These are phyloP conservation scores for Turdus rufiventris DNA, from an alignment of 2,113 vertebrate genomes.

Conservation along the genomic window DNA sequence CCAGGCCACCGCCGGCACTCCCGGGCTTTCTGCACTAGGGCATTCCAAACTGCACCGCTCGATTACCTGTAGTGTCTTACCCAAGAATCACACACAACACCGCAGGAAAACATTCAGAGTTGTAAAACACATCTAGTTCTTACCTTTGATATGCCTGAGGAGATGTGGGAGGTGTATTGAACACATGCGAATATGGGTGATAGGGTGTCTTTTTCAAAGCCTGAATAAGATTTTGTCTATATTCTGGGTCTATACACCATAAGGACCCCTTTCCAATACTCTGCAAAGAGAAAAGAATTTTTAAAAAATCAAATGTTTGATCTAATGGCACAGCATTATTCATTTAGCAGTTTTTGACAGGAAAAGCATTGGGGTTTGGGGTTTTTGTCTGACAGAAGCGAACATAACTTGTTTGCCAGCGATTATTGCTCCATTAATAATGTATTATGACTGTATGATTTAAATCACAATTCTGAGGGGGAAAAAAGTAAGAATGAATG, in stretches of 20 bases:
- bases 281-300: constrained; percentile 77
- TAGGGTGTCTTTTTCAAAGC: constrained; percentile 99
- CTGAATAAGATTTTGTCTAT: constrained; percentile 99
- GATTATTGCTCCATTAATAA: background rate
- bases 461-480: background rate
- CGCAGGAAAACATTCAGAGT: constrained; percentile 1
- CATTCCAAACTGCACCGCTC: background rate
- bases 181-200: constrained; percentile 90
- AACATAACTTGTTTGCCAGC: background rate
- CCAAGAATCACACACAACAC: background rate
- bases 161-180: constrained; percentile 87
- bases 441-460: background rate
- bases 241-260: constrained; percentile 99
- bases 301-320: constrained; percentile 22
- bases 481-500: background rate
- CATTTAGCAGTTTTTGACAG: background rate
- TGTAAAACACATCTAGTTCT: constrained; percentile 59
- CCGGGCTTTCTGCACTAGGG: background rate
- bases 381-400: background rate
- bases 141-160: constrained; percentile 96
- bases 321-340: background rate
- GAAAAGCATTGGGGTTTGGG: background rate
- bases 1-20: rapidly evolving
- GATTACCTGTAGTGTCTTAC: background rate
- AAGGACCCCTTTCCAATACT: constrained; percentile 98